Evolutionary conservation across 2,888 invertebrate species (phyloP), one percentile per base, ranked within the genome.

Genomic region (Eucera pruinosa): DNA sequence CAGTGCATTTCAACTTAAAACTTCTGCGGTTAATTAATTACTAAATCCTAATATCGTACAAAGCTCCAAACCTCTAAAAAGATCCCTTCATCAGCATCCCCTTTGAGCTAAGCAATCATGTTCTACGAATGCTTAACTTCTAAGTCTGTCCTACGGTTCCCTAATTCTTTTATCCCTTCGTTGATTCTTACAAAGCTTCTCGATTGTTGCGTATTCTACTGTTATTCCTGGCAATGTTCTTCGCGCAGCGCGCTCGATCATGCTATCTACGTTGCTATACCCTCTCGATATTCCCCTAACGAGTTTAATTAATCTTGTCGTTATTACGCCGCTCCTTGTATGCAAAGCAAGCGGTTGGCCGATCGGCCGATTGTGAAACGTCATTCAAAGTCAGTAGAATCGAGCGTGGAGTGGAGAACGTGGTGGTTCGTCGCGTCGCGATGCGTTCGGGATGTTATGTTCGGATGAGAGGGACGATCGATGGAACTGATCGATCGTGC

Each of bases 241-340:
- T n/a, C 5, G 11, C 4, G 6, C 39, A 13, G 60, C 47, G 6
- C 36, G 27, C 66, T 61, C 66, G 55, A 76, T 73, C 74, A 73
- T 74, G 48, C 43, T 66, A 55, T 74, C 65, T 33, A 54, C 33
- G 43, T 27, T 33, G 15, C 13, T 13, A 39, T 23, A 20, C 30
- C 71, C 50, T 13, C 47, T 43, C 75, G 58, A 75, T 76, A 67
- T 67, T 62, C 61, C 27, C 75, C 18, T 75, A 74, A 67, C 75
- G 67, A 74, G 61, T 66, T 76, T 77, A 76, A 76, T 77, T 75
- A 78, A 68, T 77, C 76, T 64, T 68, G 52, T 67, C 76, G 62
- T 64, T 68, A 75, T 77, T 69, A 65, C 76, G 69, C 45, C 64
- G 64, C 54, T 58, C 36, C 64, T 50, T 62, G 68, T 76, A 69